Evolutionary conservation across 1,140 invertebrate genomes (phyloP).

Genomic region (Sycophila sp.): DNA sequence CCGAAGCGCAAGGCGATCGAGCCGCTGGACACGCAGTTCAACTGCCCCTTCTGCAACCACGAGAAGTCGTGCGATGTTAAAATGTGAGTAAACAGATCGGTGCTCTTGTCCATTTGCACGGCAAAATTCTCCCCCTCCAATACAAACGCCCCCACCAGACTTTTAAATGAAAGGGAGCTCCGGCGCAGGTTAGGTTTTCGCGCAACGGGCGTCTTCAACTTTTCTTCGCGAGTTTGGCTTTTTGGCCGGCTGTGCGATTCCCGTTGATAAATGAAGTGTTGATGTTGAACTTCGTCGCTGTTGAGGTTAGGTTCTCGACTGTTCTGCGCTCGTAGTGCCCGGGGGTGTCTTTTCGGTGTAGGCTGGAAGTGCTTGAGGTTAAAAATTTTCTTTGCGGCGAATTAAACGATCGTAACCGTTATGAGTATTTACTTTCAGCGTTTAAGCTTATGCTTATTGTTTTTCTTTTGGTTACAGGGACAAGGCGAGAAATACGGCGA

Average conservation of each 20-base stretch:
- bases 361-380: no score
- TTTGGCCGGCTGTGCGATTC: no score
- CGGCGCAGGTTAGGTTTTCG: slow-evolving; percentile 19
- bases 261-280: no score
- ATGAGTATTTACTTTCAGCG: no score
- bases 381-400: no score
- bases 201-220: background rate
- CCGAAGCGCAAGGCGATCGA: slow-evolving; percentile 94
- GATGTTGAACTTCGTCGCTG: no score
- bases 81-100: slow-evolving; percentile 78
- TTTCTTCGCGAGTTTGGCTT: background rate
- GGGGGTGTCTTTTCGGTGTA: no score
- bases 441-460: slow-evolving; percentile 26
- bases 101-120: background rate
- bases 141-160: background rate
- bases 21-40: slow-evolving; percentile 95
- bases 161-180: slow-evolving; percentile 25
- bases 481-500: slow-evolving; percentile 89
- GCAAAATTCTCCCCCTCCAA: slow-evolving; percentile 9
- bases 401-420: no score
- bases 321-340: no score
- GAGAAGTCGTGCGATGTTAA: slow-evolving; percentile 99
- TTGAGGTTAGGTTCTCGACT: background rate
- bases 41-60: slow-evolving; percentile 99
- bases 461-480: slow-evolving; percentile 79